Conservation (phyloP, 2,888 invertebrate genomes). For the Xanthia togata region DNA sequence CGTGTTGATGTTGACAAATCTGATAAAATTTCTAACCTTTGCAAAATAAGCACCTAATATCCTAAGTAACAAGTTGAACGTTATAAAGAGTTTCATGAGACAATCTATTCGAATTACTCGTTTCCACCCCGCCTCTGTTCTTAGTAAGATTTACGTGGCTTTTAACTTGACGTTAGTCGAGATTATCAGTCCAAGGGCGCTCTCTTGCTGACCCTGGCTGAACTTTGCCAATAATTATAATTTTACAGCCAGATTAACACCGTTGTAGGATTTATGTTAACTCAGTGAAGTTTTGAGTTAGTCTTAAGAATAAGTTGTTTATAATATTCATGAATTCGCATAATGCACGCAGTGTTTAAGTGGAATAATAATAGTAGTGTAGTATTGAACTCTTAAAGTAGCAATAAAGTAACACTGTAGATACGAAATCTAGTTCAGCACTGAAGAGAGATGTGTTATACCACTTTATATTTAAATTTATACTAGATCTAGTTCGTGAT, state of each 20-base stretch:
- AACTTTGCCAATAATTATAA: constrained; percentile 58
- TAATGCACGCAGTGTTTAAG: not conserved
- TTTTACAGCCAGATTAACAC: constrained; percentile 41
- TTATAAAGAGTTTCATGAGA: constrained; percentile 28
- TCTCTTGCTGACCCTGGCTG: constrained; percentile 65
- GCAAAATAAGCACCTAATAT: constrained; percentile 16
- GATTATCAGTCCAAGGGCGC: constrained; percentile 79
- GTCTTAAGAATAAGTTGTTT: not conserved
- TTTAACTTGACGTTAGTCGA: constrained; percentile 80
- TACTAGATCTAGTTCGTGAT: not conserved
- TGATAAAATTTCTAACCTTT: not conserved
- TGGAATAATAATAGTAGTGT: too few relatives aligned
- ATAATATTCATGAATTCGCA: not conserved
- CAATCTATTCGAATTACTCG: constrained; percentile 43
- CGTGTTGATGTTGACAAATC: not conserved
- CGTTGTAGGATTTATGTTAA: constrained; percentile 42
- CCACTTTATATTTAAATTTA: not conserved
- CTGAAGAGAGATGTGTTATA: not conserved
- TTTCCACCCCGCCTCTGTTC: constrained; percentile 64
- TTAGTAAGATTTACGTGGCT: constrained; percentile 78
- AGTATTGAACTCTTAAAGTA: not conserved
- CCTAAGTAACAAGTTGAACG: constrained; percentile 34
- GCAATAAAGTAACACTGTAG: not conserved
- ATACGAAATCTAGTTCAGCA: not conserved
- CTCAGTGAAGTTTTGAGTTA: not conserved